A percentile compares a stretch with the other conserved stretches of the same genome.
Evolutionary conservation across 2,888 invertebrate genomes (phyloP).

Genomic region (Aphidius colemani): DNA sequence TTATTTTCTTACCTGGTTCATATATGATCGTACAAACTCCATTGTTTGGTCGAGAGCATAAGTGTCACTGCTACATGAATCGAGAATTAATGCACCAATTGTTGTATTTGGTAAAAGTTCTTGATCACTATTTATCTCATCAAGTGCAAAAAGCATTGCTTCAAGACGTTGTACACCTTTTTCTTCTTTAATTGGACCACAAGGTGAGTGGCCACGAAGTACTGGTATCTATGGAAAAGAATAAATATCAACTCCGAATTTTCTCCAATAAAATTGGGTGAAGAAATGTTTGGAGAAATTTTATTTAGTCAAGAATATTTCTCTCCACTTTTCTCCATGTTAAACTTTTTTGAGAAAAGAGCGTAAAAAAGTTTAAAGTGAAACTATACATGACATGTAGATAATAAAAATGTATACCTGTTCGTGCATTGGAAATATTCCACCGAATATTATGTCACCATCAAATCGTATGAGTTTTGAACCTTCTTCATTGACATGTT

Average conservation of each 20-base stretch:
- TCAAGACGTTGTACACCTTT: conserved; percentile 74
- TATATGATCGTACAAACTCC: conserved; percentile 68
- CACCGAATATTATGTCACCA: conserved; percentile 72
- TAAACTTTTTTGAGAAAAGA: too few relatives aligned
- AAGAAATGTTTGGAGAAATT: too few relatives aligned
- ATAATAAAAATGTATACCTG: conserved; percentile 50
- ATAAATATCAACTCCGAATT: too few relatives aligned
- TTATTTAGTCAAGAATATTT: too few relatives aligned
- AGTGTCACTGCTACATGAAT: conserved; percentile 67
- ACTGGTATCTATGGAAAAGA: conserved; percentile 47
- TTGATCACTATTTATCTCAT: conserved; percentile 67
- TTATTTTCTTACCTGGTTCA: conserved; percentile 62
- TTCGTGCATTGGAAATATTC: conserved; percentile 73
- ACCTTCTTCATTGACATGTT: conserved; percentile 58
- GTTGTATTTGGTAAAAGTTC: conserved; percentile 67
- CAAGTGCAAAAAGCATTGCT: conserved; percentile 71
- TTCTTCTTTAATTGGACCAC: conserved; percentile 68
- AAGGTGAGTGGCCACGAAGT: conserved; percentile 58
- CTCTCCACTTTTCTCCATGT: too few relatives aligned
- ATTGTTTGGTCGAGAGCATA: conserved; percentile 73
- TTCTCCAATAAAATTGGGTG: too few relatives aligned
- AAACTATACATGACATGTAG: too few relatives aligned
- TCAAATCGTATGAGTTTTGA: conserved; percentile 58
- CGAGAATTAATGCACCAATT: conserved; percentile 58
- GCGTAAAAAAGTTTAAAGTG: too few relatives aligned